Evolutionary conservation across 2,888 invertebrate genomes (phyloP).

Genomic region (Phengaris arion): DNA sequence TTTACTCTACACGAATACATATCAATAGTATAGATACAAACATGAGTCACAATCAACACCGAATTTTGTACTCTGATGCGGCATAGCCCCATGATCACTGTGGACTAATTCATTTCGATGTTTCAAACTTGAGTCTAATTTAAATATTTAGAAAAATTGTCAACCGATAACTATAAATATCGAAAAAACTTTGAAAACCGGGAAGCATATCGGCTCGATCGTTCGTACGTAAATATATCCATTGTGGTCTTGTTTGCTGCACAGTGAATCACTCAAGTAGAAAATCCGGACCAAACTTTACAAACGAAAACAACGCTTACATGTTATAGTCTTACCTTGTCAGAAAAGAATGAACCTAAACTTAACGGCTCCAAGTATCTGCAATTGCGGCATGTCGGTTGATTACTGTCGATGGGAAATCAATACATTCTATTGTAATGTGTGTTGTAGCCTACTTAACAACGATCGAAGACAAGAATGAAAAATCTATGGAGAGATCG

Average conservation of each 20-base stretch:
- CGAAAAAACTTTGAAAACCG: constrained; percentile 56
- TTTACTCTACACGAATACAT: constrained; percentile 57
- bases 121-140: constrained; percentile 72
- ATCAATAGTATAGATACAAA: constrained; percentile 69
- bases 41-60: constrained; percentile 74
- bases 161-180: constrained; percentile 65
- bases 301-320: constrained; percentile 45
- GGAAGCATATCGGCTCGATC: constrained; percentile 57
- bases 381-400: constrained; percentile 76
- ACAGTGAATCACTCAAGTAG: constrained; percentile 67
- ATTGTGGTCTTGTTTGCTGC: constrained; percentile 74
- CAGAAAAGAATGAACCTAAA: constrained; percentile 66
- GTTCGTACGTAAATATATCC: constrained; percentile 59
- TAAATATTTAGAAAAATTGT: constrained; percentile 74
- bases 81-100: constrained; percentile 73
- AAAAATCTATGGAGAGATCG: constrained; percentile 75
- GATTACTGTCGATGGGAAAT: constrained; percentile 73
- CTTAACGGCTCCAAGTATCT: constrained; percentile 75
- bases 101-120: constrained; percentile 78
- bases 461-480: constrained; percentile 54
- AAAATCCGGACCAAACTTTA: constrained; percentile 67
- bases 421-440: constrained; percentile 77
- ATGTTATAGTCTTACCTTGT: constrained; percentile 51
- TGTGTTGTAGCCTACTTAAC: constrained; percentile 77
- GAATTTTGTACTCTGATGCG: constrained; percentile 78